Conservation (phyloP, 2,113 vertebrate species). For the Madoqua kirkii region DNA sequence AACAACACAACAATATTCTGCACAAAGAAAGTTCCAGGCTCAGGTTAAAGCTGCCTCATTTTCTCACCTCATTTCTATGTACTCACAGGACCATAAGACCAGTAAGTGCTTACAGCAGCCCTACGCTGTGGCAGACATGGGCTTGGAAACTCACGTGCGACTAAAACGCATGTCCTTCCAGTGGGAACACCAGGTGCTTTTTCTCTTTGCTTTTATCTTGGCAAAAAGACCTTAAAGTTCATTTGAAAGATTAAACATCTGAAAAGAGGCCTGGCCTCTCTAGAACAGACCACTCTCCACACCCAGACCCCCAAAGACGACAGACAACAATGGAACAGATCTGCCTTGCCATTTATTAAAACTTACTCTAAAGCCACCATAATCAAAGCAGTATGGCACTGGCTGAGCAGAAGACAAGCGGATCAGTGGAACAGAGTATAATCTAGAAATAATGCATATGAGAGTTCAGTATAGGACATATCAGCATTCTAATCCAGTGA, state of each 20-base stretch:
- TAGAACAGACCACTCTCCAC: background rate
- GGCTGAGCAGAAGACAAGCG: background rate
- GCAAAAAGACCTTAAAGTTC: background rate
- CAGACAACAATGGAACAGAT: background rate
- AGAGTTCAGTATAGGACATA: background rate
- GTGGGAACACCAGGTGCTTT: background rate
- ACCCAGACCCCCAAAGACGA: background rate
- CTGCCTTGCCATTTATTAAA: background rate
- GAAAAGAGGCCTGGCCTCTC: background rate
- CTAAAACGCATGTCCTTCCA: background rate
- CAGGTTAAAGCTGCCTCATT: background rate
- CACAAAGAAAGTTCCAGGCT: background rate
- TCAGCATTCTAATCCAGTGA: background rate
- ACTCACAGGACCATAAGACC: background rate
- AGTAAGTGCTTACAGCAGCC: background rate
- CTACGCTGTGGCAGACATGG: background rate
- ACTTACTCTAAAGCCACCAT: background rate
- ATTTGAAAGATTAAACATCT: background rate
- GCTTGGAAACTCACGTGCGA: background rate
- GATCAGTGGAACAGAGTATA: background rate
- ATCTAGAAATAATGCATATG: background rate
- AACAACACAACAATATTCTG: background rate
- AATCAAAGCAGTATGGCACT: background rate
- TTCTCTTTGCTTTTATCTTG: background rate
- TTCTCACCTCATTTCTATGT: background rate